These are phyloP conservation scores for Pangasius sanitwongsei DNA, from an alignment of 2,797 vertebrate genomes.

Conservation along the genomic window DNA sequence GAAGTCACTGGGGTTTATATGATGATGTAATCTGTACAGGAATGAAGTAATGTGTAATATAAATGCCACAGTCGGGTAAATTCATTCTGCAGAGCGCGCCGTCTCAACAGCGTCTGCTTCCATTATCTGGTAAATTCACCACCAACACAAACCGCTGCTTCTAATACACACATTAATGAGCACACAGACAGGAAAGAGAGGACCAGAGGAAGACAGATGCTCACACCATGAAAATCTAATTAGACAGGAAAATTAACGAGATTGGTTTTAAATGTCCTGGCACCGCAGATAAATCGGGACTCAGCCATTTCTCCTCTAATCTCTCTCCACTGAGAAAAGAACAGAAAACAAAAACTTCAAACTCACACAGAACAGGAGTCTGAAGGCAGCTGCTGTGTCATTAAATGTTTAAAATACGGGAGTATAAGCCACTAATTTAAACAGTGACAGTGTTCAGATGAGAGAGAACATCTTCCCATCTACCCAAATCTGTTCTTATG, in stretches of 20 bases:
- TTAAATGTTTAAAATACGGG: neutral
- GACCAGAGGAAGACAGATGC: neutral
- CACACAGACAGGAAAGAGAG: neutral
- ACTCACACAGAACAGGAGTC: neutral
- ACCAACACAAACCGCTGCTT: neutral
- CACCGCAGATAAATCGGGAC: neutral
- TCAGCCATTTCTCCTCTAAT: neutral
- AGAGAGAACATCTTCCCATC: neutral
- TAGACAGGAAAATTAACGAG: neutral
- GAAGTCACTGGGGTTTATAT: constrained; percentile 53
- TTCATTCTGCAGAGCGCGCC: neutral
- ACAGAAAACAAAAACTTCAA: neutral
- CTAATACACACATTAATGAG: neutral
- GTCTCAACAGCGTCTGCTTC: neutral
- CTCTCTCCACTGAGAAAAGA: neutral
- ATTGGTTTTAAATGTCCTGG: neutral
- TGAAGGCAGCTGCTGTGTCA: neutral
- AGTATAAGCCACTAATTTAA: neutral
- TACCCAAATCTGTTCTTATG: neutral
- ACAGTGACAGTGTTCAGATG: neutral
- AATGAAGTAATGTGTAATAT: constrained; percentile 57
- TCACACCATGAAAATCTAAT: constrained; percentile 28
- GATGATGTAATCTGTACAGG: constrained; percentile 53
- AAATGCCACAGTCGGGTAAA: constrained; percentile 47
- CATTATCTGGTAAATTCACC: neutral